Base-by-base conservation (phyloP, 1,140 invertebrate genomes). In the Helicoverpa zea region DNA sequence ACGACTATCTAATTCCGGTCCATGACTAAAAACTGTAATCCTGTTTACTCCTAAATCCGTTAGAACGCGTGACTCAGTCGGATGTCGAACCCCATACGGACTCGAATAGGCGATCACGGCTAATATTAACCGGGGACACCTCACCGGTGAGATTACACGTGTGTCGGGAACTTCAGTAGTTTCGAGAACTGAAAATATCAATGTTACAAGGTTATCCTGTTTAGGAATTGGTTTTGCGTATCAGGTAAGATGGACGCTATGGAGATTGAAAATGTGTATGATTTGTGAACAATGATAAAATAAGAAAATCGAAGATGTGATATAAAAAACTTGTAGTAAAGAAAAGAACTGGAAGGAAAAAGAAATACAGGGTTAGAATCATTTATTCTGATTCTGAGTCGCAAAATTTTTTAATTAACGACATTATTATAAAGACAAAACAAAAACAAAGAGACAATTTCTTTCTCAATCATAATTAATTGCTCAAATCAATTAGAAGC, bases 61-160 rank as follows among this genome's bases (percentile, higher is more conserved):
- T 43, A 16, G n/a, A 73, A 73, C 12, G 56, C 12, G 49, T 77
- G 75, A 77, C 49, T 77, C 75, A 77, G 61, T 30, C 59, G 75
- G 75, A 66, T 77, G 61, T 77, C 75, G 75, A 77, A 54, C 75
- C 75, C 75, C 54, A 64, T 63, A 77, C 59, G 43, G 75, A 52
- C 23, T 14, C 14, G 35, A 77, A 66, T 54, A 52, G 61, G 29
- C 18, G 43, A 77, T 49, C 75, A 51, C 18, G 68, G 52, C 59
- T 66, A 77, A 66, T 66, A 77, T 66, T 76, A 76, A 76, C 74
- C 43, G 59, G 12, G 59, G 74, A 64, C 74, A 76, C 74, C 74
- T 76, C 47, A 23, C 74, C 47, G 58, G 68, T 72, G 47, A 54
- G 68, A 51, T 72, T 29, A 61, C 58, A 63, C 74, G 58, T 63